Evolutionary conservation across 2,888 invertebrate genomes (phyloP).

Genomic region (Pharmacophagus antenor): DNA sequence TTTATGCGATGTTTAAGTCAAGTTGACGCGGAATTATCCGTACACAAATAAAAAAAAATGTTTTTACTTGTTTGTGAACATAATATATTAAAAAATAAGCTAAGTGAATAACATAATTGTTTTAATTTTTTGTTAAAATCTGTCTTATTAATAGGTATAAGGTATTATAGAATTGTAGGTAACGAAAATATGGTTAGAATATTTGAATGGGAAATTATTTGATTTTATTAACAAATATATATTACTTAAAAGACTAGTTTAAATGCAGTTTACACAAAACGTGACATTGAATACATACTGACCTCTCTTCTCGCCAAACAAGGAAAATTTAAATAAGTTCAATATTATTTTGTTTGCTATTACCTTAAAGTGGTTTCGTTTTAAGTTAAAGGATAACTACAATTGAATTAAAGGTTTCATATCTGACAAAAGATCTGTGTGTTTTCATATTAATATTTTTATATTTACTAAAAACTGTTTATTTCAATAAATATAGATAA

Average conservation of each 20-base stretch:
- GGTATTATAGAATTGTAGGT: not conserved
- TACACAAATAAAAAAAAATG: too few relatives aligned
- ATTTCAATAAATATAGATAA: too few relatives aligned
- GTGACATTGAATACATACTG: conserved; percentile 9
- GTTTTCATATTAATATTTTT: not conserved
- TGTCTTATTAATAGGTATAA: too few relatives aligned
- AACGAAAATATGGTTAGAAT: not conserved
- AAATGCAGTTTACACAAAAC: conserved; percentile 6
- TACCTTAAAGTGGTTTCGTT: not conserved
- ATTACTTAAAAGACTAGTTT: not conserved
- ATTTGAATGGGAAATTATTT: not conserved
- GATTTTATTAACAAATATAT: not conserved
- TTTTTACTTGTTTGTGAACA: too few relatives aligned
- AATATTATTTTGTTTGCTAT: conserved; percentile 21
- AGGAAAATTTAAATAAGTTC: conserved; percentile 20
- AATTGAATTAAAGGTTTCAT: not conserved
- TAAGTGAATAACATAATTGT: too few relatives aligned
- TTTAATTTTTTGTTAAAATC: too few relatives aligned
- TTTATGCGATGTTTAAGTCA: too few relatives aligned
- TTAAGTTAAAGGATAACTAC: too few relatives aligned
- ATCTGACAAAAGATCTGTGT: not conserved
- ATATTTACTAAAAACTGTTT: too few relatives aligned
- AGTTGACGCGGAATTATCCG: too few relatives aligned
- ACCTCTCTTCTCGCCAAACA: conserved; percentile 7
- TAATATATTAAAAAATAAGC: too few relatives aligned